Evolutionary conservation across 2,797 vertebrate genomes (phyloP).

Genomic region (Capromys pilorides): DNA sequence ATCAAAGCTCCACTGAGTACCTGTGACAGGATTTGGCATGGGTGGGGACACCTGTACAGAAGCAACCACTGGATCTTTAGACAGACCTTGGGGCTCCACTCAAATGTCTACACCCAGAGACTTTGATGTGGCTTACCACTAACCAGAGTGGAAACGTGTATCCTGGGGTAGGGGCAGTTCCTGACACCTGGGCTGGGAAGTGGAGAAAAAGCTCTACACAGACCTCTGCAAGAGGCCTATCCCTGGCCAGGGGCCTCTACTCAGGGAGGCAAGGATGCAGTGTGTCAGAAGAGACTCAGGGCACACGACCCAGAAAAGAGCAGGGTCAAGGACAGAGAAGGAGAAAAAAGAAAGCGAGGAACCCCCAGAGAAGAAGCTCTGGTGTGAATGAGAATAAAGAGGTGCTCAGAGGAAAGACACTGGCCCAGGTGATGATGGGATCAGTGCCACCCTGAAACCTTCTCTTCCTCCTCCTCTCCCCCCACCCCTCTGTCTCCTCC

Average conservation of each 20-base stretch:
- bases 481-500: background rate
- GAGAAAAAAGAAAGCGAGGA: background rate
- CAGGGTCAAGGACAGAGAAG: background rate
- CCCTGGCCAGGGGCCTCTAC: background rate
- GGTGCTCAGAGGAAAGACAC: background rate
- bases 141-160: background rate
- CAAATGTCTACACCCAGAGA: background rate
- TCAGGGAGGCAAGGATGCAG: background rate
- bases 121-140: background rate
- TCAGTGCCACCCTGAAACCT: background rate
- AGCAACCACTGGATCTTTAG: background rate
- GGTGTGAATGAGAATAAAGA: background rate
- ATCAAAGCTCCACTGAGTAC: background rate
- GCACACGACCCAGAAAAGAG: background rate
- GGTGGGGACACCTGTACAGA: background rate
- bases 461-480: background rate
- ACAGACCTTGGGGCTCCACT: background rate
- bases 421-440: background rate
- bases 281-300: background rate
- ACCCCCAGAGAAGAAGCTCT: constrained; percentile 45
- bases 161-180: background rate
- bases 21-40: background rate
- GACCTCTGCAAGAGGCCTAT: background rate
- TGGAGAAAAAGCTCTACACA: background rate
- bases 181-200: background rate